Base-by-base conservation (phyloP, 2,797 vertebrate genomes). In the Poeciliopsis presidionis region DNA sequence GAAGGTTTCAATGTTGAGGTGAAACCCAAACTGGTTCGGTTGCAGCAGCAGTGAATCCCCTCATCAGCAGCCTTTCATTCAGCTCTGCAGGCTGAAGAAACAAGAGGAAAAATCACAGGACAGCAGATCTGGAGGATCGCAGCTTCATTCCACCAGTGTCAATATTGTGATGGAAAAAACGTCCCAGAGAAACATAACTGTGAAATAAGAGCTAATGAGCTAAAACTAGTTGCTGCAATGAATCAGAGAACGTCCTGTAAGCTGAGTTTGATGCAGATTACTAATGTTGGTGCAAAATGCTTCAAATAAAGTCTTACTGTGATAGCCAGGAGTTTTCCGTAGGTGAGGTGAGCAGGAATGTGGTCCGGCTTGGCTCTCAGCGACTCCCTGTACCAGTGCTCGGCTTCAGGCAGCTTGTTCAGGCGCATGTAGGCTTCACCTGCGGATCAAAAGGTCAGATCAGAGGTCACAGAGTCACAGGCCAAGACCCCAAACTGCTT, bases 341-440 rank as follows among this genome's bases (percentile, higher is more conserved):
- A 99, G 39, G 98, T 99, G 80, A 99, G 97, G 89, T 99, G 98
- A 41, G 98, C 98, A 51, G 98, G 98, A n/a, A 99, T 97, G 91
- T 99, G 98, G 92, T 99, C 97, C 0, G 96, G 97, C 93, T 99
- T 99, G 92, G 96, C 97, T 90, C 96, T 92, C 90, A 99, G 87
- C 0, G 98, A 99, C 87, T 99, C 98, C 89, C 94, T 84, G 61
- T 99, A 99, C 98, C 98, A 99, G 87, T 94, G 96, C 86, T 97
- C 98, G 20, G 98, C 98, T 88, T 99, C 98, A 0, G 96, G 81
- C 85, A 99, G 95, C 80, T 95, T 97, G 93, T 95, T 98, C 90
- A 99, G 95, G 78, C 98, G 95, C 91, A 99, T 97, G 81, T 98
- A 99, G 22, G 98, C 97, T 95, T 99, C 98, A 86, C 98, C 98